Evolutionary conservation across 2,888 invertebrate species (phyloP).

Genomic region (Muschampia plurimacula): DNA sequence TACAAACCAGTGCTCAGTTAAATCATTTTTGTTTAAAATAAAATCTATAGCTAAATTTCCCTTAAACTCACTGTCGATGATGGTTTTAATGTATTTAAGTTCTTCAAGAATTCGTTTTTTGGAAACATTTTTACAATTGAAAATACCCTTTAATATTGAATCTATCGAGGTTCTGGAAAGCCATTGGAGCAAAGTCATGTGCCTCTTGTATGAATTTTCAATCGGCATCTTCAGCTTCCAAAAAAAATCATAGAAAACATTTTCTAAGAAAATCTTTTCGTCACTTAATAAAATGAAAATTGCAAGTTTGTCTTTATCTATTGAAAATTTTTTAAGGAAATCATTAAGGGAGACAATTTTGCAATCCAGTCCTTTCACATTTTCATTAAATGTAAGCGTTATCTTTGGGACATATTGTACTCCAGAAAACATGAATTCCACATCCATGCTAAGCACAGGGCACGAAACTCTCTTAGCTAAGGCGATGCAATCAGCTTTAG

Average conservation of each 20-base stretch:
- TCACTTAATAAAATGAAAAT: conserved; percentile 54
- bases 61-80: neutral
- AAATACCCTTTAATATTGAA: neutral
- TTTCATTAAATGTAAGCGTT: conserved; percentile 44
- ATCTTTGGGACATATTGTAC: conserved; percentile 52
- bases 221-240: conserved; percentile 5
- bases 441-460: conserved; percentile 55
- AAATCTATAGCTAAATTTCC: conserved; percentile 3
- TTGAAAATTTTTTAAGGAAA: neutral
- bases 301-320: conserved; percentile 12
- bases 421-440: conserved; percentile 55
- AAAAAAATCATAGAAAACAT: conserved; percentile 42
- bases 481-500: conserved; percentile 55
- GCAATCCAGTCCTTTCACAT: conserved; percentile 10
- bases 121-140: neutral
- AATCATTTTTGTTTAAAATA: neutral
- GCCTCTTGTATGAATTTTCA: neutral
- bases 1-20: conserved; percentile 10
- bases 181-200: neutral
- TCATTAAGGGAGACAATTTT: neutral
- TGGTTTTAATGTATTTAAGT: neutral
- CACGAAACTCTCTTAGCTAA: conserved; percentile 56
- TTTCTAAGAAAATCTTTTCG: conserved; percentile 45
- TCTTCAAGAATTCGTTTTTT: neutral
- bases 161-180: neutral